Conservation (phyloP, 1,140 invertebrate species). For the Brachionus paranguensis region DNA sequence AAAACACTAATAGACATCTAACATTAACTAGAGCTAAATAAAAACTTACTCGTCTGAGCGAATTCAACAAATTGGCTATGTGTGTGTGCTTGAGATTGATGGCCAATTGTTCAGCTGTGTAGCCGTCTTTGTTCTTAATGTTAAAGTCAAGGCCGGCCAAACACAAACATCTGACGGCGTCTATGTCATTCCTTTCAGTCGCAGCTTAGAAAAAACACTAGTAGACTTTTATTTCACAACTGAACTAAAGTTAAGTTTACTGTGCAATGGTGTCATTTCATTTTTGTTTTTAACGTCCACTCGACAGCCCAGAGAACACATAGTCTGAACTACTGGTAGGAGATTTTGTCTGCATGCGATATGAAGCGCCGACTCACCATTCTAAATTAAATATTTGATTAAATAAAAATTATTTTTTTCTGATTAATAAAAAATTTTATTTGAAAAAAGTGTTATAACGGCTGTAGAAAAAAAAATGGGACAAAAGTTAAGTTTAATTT, state of each 20-base stretch:
- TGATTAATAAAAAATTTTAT: too few relatives aligned
- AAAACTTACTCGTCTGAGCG: constrained; percentile 63
- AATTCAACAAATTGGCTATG: constrained; percentile 67
- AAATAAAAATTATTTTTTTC: too few relatives aligned
- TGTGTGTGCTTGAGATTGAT: constrained; percentile 70
- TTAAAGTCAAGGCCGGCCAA: constrained; percentile 67
- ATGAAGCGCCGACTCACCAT: constrained; percentile 70
- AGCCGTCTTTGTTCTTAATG: constrained; percentile 65
- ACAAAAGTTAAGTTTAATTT: too few relatives aligned
- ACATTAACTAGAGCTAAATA: background rate
- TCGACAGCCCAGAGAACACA: constrained; percentile 69
- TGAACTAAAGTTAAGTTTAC: constrained; percentile 61
- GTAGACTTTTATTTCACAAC: constrained; percentile 64
- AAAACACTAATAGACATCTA: constrained; percentile 22
- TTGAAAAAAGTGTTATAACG: too few relatives aligned
- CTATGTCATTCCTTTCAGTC: constrained; percentile 29
- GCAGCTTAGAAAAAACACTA: constrained; percentile 56
- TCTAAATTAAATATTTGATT: constrained; percentile 52
- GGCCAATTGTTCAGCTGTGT: constrained; percentile 73
- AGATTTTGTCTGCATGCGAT: constrained; percentile 66
- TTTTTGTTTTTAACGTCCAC: constrained; percentile 65
- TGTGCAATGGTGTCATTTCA: constrained; percentile 38
- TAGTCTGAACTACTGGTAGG: constrained; percentile 64
- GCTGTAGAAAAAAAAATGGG: too few relatives aligned
- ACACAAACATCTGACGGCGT: constrained; percentile 62